Evolutionary conservation across 2,797 vertebrate species (phyloP).

Genomic region (Vireo griseus): DNA sequence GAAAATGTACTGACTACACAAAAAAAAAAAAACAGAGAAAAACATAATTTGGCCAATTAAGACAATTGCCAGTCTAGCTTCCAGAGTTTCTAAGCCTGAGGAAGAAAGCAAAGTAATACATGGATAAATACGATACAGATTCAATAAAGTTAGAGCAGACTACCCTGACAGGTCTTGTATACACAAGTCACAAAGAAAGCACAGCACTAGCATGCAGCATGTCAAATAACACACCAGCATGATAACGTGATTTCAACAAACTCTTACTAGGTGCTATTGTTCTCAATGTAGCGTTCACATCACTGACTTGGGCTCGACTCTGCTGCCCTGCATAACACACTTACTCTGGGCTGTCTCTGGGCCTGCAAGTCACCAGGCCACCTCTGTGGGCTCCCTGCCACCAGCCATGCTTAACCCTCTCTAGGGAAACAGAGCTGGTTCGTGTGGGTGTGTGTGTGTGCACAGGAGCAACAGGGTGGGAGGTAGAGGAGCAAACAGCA

Average conservation of each 20-base stretch:
- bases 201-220: not conserved
- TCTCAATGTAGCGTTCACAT: not conserved
- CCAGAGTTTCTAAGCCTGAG: not conserved
- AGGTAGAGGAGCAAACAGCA: not conserved
- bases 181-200: not conserved
- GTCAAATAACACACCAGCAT: not conserved
- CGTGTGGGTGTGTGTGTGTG: fast-evolving
- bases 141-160: not conserved
- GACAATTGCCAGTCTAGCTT: not conserved
- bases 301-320: not conserved
- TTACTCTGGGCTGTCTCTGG: not conserved
- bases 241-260: not conserved
- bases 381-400: not conserved
- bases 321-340: not conserved
- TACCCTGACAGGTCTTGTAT: not conserved
- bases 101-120: not conserved
- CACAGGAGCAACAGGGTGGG: fast-evolving
- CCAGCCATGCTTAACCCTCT: not conserved
- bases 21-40: not conserved
- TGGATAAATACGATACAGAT: fast-evolving
- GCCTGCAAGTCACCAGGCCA: not conserved
- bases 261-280: not conserved
- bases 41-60: not conserved
- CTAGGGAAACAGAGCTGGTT: not conserved
- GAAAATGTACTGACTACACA: not conserved